These are phyloP conservation scores for Xenopus petersii DNA, from an alignment of 2,797 vertebrate species.

Conservation along the genomic window DNA sequence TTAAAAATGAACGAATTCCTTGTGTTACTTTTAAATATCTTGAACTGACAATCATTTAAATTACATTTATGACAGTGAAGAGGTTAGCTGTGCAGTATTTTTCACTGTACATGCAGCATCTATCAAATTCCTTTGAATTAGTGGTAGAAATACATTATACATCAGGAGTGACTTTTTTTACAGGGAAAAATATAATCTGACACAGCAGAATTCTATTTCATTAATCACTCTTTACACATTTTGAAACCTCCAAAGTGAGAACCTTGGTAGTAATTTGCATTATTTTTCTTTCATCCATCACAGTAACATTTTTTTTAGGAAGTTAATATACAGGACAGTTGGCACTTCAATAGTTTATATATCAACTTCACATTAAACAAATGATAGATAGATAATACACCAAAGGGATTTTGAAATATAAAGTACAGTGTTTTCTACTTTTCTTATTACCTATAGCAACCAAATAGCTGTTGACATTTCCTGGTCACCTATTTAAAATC, in stretches of 20 bases:
- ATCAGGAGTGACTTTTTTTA: conserved; percentile 1
- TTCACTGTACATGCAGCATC: neutral
- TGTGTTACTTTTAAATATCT: too few relatives aligned
- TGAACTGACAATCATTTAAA: too few relatives aligned
- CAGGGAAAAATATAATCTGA: neutral
- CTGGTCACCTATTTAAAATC: too few relatives aligned
- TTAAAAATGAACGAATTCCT: too few relatives aligned
- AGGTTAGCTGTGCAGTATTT: neutral
- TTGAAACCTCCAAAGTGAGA: neutral
- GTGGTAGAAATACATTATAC: neutral
- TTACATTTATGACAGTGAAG: neutral
- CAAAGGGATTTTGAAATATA: conserved; percentile 19
- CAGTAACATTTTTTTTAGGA: neutral
- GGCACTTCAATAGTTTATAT: conserved; percentile 17
- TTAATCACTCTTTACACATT: conserved; percentile 15
- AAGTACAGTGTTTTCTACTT: neutral
- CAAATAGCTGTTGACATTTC: too few relatives aligned
- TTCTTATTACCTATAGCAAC: too few relatives aligned
- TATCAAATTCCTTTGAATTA: conserved; percentile 1
- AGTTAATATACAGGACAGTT: conserved; percentile 22
- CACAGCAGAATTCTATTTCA: conserved; percentile 8
- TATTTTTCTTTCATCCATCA: conserved; percentile 33
- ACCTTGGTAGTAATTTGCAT: conserved; percentile 20
- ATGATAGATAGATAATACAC: conserved; percentile 9
- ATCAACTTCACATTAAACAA: conserved; percentile 22